Evolutionary conservation across 2,888 invertebrate genomes (phyloP).

Genomic region (Xestia c-nigrum): DNA sequence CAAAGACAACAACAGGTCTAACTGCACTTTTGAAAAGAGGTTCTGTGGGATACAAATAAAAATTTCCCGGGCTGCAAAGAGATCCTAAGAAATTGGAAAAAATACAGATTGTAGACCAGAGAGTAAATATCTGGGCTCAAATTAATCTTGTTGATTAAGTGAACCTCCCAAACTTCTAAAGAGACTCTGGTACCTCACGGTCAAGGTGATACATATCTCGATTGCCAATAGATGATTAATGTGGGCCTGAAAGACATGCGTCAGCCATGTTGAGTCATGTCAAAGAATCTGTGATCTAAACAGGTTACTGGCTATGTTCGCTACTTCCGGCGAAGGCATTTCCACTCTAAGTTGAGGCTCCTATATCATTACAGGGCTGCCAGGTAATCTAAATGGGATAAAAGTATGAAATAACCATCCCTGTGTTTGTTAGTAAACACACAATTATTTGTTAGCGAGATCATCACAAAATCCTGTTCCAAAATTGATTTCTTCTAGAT

Average conservation of each 20-base stretch:
- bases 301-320: constrained; percentile 41
- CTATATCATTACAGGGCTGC: constrained; percentile 1
- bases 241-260: constrained; percentile 34
- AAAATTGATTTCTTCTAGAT: neutral
- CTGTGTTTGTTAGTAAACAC: neutral
- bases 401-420: neutral
- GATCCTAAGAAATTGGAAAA: neutral
- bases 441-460: neutral
- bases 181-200: constrained; percentile 27
- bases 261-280: constrained; percentile 56
- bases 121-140: neutral
- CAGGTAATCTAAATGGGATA: neutral
- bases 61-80: no score
- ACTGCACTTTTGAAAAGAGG: neutral
- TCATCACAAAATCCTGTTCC: neutral
- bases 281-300: constrained; percentile 44
- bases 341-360: constrained; percentile 26
- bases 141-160: neutral
- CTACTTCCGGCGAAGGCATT: constrained; percentile 56
- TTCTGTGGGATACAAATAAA: neutral
- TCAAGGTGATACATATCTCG: constrained; percentile 40
- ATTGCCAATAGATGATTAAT: constrained; percentile 48
- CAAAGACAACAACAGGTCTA: neutral
- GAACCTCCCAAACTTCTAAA: neutral
- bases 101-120: neutral